These are phyloP conservation scores for Zaprionus gabonicus DNA, from an alignment of 1,140 invertebrate species.

Conservation along the genomic window DNA sequence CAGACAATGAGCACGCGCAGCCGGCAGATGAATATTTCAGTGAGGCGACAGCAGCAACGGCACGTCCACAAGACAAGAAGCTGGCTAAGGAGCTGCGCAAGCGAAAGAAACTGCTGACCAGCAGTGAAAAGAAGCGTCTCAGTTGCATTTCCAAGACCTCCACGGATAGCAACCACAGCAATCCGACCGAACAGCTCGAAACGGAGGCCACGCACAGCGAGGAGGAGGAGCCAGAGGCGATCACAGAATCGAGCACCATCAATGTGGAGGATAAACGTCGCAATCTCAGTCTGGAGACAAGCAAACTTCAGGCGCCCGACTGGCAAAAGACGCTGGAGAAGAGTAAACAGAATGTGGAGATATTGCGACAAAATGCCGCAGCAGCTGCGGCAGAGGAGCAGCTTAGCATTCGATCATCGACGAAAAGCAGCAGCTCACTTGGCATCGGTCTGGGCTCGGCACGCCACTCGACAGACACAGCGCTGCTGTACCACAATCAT, in stretches of 20 bases:
- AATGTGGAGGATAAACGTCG: conserved; percentile 84
- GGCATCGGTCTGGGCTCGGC: conserved; percentile 14
- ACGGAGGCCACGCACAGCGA: conserved; percentile 29
- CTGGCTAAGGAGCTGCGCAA: conserved; percentile 51
- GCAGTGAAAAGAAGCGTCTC: conserved; percentile 74
- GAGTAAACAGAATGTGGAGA: conserved; percentile 83
- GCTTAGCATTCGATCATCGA: conserved; percentile 66
- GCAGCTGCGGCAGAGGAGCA: conserved; percentile 58
- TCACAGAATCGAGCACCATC: conserved; percentile 55
- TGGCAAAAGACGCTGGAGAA: conserved; percentile 80
- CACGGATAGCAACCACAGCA: conserved; percentile 78
- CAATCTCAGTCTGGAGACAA: conserved; percentile 75
- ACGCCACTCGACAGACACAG: conserved; percentile 52
- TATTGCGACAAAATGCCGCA: conserved; percentile 73
- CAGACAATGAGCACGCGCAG: conserved; percentile 86
- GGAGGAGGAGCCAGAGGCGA: conserved; percentile 37
- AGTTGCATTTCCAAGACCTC: conserved; percentile 83
- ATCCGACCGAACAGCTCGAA: conserved; percentile 50
- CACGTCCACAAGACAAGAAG: conserved; percentile 47
- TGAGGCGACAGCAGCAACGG: conserved; percentile 54
- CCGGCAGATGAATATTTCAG: conserved; percentile 87
- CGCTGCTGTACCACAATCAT: conserved; percentile 93
- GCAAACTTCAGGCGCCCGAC: conserved; percentile 58
- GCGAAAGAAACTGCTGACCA: conserved; percentile 62
- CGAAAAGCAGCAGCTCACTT: conserved; percentile 67